A percentile compares a stretch with the other conserved stretches of the same genome.
Evolutionary conservation across 92 coral and sea anemone genomes (phyloP).

Genomic region (Paramuricea clavata): DNA sequence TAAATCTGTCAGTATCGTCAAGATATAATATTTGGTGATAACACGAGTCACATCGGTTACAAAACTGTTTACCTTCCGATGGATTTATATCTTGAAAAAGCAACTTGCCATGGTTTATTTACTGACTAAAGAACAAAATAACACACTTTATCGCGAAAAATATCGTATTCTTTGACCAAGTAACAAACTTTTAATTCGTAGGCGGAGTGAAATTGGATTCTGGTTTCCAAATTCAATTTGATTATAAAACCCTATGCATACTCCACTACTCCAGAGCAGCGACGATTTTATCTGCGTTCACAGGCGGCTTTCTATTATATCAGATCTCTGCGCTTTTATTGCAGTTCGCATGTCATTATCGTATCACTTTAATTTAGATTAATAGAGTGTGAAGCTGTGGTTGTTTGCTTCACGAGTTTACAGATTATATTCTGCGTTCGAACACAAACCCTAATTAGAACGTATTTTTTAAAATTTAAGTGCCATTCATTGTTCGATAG

Average conservation of each 20-base stretch:
- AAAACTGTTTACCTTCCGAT: conserved; percentile 17
- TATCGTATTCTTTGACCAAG: background rate
- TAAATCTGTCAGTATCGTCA: background rate
- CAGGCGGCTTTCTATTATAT: background rate
- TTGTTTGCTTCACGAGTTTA: background rate
- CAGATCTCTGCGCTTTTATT: background rate
- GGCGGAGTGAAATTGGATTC: background rate
- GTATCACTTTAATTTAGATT: background rate
- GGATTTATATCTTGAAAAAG: background rate
- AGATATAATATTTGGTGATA: background rate
- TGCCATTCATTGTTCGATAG: background rate
- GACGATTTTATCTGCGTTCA: conserved; percentile 2
- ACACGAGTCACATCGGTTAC: background rate
- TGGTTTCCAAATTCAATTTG: background rate
- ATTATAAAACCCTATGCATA: background rate
- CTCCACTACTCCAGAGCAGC: background rate
- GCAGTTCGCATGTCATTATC: background rate
- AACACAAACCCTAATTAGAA: background rate
- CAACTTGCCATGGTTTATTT: conserved; percentile 1
- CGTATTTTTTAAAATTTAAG: background rate
- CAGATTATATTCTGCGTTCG: background rate
- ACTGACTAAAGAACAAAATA: background rate
- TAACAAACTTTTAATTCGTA: background rate
- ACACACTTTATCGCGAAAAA: background rate
- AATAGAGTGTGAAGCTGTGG: background rate